A percentile compares a stretch with the other conserved stretches of the same genome.
These are phyloP conservation scores for Ectropis grisescens DNA, from an alignment of 1,140 invertebrate species.

Conservation along the genomic window DNA sequence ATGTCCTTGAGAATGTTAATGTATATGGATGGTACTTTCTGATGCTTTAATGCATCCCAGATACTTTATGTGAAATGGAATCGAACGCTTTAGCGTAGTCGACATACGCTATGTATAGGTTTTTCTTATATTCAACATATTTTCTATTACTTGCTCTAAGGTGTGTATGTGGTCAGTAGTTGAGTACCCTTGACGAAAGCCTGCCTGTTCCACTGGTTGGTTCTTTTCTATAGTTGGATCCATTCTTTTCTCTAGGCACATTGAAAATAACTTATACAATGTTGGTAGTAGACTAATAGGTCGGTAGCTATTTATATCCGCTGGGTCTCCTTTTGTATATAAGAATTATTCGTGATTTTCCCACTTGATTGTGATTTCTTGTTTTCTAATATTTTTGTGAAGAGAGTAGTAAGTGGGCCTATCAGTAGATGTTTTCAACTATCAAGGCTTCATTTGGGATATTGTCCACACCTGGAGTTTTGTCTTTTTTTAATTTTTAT, in stretches of 20 bases:
- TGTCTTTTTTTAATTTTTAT: conserved; percentile 6
- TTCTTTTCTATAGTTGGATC: too few species aligned
- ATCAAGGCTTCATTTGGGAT: conserved; percentile 12
- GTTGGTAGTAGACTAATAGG: conserved; percentile 10
- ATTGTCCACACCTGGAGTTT: conserved; percentile 11
- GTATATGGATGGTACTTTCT: too few species aligned
- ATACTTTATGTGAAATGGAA: too few species aligned
- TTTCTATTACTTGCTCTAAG: too few species aligned
- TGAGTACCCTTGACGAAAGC: too few species aligned
- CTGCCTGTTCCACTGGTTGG: too few species aligned
- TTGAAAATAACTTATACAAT: conserved; percentile 14
- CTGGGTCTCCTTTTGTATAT: conserved; percentile 16
- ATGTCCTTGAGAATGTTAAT: too few species aligned
- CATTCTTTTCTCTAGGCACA: conserved; percentile 7
- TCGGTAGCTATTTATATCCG: conserved; percentile 12
- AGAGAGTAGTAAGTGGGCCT: conserved; percentile 3
- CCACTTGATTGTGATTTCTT: conserved; percentile 10
- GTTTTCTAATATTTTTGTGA: conserved; percentile 9
- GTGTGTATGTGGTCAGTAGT: too few species aligned
- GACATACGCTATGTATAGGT: too few species aligned
- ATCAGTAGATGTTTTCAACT: conserved; percentile 7
- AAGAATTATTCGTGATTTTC: conserved; percentile 9
- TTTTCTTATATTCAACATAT: too few species aligned
- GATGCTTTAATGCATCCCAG: background rate
- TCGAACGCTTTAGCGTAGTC: too few species aligned